Base-by-base conservation (phyloP, 2,888 invertebrate species). In the Parnassius smintheus region DNA sequence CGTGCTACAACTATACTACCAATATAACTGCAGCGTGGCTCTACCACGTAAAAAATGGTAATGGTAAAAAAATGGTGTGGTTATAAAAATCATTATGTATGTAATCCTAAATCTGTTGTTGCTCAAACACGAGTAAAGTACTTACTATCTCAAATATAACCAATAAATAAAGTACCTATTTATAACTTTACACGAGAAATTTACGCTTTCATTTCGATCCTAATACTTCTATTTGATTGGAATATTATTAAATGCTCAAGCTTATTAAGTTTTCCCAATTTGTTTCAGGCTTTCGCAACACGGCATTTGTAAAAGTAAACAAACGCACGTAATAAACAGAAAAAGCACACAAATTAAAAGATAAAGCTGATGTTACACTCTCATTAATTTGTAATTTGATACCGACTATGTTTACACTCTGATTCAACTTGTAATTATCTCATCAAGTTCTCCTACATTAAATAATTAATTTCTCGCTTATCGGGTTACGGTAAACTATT, bases 391-490 rank as follows among this genome's bases (percentile, higher is more conserved):
- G 70, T 72, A 73, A 75, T 70, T 70, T 66, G 71, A 71, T 75
- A 75, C 77, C 76, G 69, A 73, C 72, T 76, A 52, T 57, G 79
- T 79, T 80, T 76, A 80, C 77, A 72, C 69, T 72, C 70, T 66
- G 68, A 72, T 74, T 78, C 69, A 70, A 73, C 74, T 70, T 75
- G 77, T 80, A 80, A 83, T 85, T 82, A 83, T 75, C 73, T 70
- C 71, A 76, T 71, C 76, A 75, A 78, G 77, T 75, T 74, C 73
- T 74, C 78, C 76, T 78, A 76, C 53, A 63, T 64, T 58, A 76
- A 78, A 72, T 76, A 80, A 86, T 87, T 81, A 84, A 82, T 85
- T 81, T 78, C 75, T 71, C 74, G 75, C 73, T 71, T 77, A 76
- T 76, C 78, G 73, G 70, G 72, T 69, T 65, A 57, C 68, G 77